These are phyloP conservation scores for Cryptomyrus ogoouensis DNA, from an alignment of 2,113 vertebrate species.

Conservation along the genomic window DNA sequence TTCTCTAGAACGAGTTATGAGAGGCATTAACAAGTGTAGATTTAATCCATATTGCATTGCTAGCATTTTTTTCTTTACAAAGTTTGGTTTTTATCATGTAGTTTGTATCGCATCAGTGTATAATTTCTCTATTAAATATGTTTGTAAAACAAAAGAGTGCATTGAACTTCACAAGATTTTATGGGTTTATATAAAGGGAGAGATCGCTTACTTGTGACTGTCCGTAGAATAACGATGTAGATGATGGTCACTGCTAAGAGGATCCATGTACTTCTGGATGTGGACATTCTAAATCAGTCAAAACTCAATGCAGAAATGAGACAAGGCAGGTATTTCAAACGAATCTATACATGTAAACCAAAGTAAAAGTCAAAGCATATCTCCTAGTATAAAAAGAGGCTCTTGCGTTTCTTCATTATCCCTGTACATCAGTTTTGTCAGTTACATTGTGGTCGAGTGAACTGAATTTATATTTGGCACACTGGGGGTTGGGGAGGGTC, in stretches of 20 bases:
- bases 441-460: not conserved
- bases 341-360: not conserved
- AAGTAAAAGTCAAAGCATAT: not conserved
- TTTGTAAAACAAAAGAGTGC: not conserved
- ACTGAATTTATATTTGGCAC: not conserved
- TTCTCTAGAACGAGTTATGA: not conserved
- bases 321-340: not conserved
- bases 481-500: not conserved
- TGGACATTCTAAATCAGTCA: not conserved
- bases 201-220: not conserved
- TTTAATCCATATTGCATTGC: not conserved
- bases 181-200: not conserved
- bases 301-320: not conserved
- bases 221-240: not conserved
- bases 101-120: not conserved
- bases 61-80: not conserved
- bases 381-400: not conserved
- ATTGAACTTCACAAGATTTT: not conserved
- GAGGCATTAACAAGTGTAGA: not conserved
- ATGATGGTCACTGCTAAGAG: not conserved
- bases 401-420: not conserved
- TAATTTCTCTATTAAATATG: not conserved
- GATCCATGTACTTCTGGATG: no score
- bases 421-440: not conserved
- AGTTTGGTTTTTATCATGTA: not conserved